Evolutionary conservation across 1,140 invertebrate species (phyloP).

Genomic region (Odontomachus brunneus): DNA sequence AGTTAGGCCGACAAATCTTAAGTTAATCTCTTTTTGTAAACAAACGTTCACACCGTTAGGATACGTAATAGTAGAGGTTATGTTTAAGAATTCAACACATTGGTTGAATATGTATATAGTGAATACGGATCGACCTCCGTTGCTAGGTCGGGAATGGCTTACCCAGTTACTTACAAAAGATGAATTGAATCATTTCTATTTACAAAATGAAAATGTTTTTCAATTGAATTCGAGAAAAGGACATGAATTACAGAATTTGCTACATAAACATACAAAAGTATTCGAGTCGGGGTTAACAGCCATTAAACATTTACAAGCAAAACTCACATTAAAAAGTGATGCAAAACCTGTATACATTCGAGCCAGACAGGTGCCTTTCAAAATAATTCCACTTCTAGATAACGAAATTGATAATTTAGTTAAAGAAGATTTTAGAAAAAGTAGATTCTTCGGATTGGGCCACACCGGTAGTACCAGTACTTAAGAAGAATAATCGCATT

Average conservation of each 20-base stretch:
- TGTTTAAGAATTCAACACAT: not conserved
- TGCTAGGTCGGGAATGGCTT: slow-evolving; percentile 25
- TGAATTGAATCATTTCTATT: not conserved
- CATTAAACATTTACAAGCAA: slow-evolving; percentile 29
- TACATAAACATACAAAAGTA: not conserved
- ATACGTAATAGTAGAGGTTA: not conserved
- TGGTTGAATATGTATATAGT: slow-evolving; percentile 19
- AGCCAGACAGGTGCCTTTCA: slow-evolving; percentile 35
- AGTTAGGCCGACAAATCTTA: not conserved
- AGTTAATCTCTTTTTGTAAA: slow-evolving; percentile 18
- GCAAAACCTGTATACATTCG: slow-evolving; percentile 28
- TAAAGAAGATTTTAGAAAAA: slow-evolving; percentile 56
- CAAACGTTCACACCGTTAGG: not conserved
- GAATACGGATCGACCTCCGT: no score
- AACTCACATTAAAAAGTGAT: slow-evolving; percentile 13
- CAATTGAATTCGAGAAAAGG: not conserved
- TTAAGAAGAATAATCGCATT: no score
- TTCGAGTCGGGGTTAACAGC: not conserved
- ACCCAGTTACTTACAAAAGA: slow-evolving; percentile 2
- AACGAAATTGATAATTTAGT: slow-evolving; percentile 72
- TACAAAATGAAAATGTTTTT: not conserved
- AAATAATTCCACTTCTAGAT: slow-evolving; percentile 20
- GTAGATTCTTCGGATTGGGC: slow-evolving; percentile 76
- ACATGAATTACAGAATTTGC: not conserved
- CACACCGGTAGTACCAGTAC: slow-evolving; percentile 81